Evolutionary conservation across 2,888 invertebrate species (phyloP).

Genomic region (Ecliptopera silaceata): DNA sequence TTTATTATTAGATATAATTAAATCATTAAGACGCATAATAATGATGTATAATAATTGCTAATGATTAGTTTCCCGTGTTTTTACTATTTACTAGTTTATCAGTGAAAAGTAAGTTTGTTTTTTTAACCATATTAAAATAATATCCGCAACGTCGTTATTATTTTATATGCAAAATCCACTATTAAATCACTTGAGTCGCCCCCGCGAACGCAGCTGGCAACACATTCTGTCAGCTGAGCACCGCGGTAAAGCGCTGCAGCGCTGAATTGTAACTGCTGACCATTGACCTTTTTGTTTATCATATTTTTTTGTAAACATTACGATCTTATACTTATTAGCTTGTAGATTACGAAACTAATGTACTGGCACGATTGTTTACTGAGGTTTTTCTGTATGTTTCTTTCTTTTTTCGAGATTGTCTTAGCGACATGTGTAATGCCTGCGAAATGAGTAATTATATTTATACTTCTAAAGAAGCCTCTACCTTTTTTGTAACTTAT

Average conservation of each 20-base stretch:
- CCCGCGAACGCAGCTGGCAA: slow-evolving; percentile 9
- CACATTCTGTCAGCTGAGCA: slow-evolving; percentile 47
- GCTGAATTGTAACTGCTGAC: slow-evolving; percentile 60
- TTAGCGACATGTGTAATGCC: too few relatives aligned
- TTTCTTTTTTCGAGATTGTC: not conserved
- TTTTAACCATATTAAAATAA: too few relatives aligned
- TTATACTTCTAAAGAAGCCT: too few relatives aligned
- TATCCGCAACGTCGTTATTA: too few relatives aligned
- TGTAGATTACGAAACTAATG: slow-evolving; percentile 25
- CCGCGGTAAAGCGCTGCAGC: slow-evolving; percentile 68
- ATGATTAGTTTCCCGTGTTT: too few relatives aligned
- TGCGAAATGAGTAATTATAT: too few relatives aligned
- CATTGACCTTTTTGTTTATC: slow-evolving; percentile 80
- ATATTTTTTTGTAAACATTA: slow-evolving; percentile 62
- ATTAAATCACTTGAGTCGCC: not conserved
- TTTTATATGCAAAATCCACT: not conserved
- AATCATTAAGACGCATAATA: too few relatives aligned
- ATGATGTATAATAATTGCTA: too few relatives aligned
- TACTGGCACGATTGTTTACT: slow-evolving; percentile 16
- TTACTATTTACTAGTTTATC: too few relatives aligned
- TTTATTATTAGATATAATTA: too few relatives aligned
- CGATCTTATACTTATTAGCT: slow-evolving; percentile 26
- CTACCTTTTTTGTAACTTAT: too few relatives aligned
- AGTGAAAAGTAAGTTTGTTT: too few relatives aligned
- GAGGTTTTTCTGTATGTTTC: slow-evolving; percentile 7